Base-by-base conservation (phyloP, 2,888 invertebrate genomes). In the Parnassius mnemosyne region DNA sequence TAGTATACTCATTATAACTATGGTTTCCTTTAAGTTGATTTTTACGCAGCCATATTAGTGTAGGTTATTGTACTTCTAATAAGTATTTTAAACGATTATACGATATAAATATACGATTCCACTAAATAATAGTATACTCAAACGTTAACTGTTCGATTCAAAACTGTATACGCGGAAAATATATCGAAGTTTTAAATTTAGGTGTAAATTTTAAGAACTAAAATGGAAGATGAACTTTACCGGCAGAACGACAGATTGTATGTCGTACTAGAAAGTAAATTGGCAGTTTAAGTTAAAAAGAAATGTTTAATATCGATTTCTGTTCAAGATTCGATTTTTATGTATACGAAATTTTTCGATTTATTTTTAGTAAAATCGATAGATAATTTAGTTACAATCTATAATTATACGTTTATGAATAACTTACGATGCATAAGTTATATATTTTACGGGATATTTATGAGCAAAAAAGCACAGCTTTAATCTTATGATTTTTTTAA, bases 1-100 rank as follows among this genome's bases (percentile, higher is more conserved):
- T 70, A 66, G 74, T 76, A 80, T 85, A 86, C 83, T 83, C 83
- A 83, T 78, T 78, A 75, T 84, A 81, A 74, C 77, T 76, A 76
- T 77, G 74, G 71, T 72, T 74, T 65, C 63, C 73, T 74, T 71
- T 73, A 71, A 60, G 50, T 65, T 74, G 65, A 69, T 69, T 68
- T 75, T 71, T 73, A 76, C 70, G 74, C 80, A 84, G 90, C 90
- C 90, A 91, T 91, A 91, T 78, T 91, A 90, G 89, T 68, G 66
- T 79, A 83, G 76, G 66, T 51, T 66, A 66, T 64, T 65, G 62
- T 65, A 66, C 67, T 68, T 63, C 53, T 66, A 65, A 66, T 66
- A 65, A 66, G 64, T 63, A 67, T 66, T 66, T 72, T 76, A 79
- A 79, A 79, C 75, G 72, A 80, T 76, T 79, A 85, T 85, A 87